Conservation (phyloP, 2,113 vertebrate species). For the Eptesicus fuscus region DNA sequence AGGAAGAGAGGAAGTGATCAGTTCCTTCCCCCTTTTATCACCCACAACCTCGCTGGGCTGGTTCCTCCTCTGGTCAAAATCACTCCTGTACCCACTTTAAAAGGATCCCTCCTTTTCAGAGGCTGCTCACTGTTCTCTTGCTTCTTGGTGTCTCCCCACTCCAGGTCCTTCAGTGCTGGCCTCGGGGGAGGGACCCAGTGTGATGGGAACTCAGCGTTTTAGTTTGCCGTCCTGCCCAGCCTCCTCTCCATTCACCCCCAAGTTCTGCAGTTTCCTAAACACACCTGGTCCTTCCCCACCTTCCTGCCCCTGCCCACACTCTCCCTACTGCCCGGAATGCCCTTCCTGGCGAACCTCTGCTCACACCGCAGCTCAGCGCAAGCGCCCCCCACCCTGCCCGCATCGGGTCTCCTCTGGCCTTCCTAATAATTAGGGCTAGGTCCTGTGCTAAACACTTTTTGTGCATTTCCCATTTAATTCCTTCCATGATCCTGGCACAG, state of each 20-base stretch:
- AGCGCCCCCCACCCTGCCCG: fast-evolving
- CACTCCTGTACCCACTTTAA: neutral
- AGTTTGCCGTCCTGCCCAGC: too few species aligned
- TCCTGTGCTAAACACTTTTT: neutral
- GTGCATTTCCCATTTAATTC: neutral
- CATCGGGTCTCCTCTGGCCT: neutral
- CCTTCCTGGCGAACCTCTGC: neutral
- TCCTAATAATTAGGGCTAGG: neutral
- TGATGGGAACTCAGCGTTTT: neutral
- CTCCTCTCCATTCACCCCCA: neutral
- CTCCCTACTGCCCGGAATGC: neutral
- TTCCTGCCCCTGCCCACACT: neutral
- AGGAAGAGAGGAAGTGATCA: neutral
- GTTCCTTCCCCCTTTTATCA: neutral
- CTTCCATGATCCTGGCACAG: neutral
- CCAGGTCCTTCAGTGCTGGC: too few species aligned
- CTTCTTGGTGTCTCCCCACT: neutral
- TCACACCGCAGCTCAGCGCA: neutral
- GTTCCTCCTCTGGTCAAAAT: neutral
- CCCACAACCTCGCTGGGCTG: neutral
- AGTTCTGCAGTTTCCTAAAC: neutral
- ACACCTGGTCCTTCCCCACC: neutral
- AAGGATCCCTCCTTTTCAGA: neutral
- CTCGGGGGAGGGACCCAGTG: neutral
- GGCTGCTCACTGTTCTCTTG: fast-evolving